A percentile compares a stretch with the other conserved stretches of the same genome.
Conservation (phyloP, 2,113 vertebrate genomes). For the Pogona vitticeps region DNA sequence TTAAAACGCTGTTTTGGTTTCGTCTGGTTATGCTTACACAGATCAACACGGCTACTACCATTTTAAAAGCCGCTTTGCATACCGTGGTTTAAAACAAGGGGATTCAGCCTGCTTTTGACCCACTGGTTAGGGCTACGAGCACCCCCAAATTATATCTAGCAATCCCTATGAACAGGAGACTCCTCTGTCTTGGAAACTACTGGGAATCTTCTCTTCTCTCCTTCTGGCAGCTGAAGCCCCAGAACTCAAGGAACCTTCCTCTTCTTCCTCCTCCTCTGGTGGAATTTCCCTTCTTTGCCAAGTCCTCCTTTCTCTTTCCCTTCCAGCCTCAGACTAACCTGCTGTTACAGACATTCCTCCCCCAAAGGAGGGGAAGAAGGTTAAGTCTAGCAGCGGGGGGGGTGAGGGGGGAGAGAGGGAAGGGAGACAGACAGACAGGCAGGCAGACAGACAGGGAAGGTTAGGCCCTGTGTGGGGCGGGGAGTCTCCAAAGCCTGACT, state of each 20-base stretch:
- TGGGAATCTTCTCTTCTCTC: not conserved
- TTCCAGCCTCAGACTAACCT: not conserved
- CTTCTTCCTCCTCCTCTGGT: not conserved
- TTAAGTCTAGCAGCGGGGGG: slow-evolving; percentile 24
- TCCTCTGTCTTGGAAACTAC: not conserved
- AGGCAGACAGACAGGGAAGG: not conserved
- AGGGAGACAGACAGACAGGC: not conserved
- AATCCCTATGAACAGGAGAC: not conserved
- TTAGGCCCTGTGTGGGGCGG: not conserved
- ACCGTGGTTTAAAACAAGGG: too few species aligned
- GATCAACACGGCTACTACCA: too few species aligned
- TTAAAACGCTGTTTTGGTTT: too few species aligned
- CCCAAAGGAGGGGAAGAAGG: slow-evolving; percentile 23
- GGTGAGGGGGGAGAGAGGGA: not conserved
- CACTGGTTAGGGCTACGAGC: not conserved
- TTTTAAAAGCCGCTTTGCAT: too few species aligned
- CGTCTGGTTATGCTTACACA: too few species aligned
- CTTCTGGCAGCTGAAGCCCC: too few species aligned
- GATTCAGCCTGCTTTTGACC: too few species aligned
- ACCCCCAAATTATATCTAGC: not conserved
- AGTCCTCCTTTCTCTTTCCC: not conserved
- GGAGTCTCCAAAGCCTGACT: not conserved
- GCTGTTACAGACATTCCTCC: slow-evolving; percentile 24
- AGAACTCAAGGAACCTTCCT: not conserved
- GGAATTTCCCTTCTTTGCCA: slow-evolving; percentile 10